These are phyloP conservation scores for Puffinus mauretanicus DNA, from an alignment of 2,113 vertebrate genomes.

Conservation along the genomic window DNA sequence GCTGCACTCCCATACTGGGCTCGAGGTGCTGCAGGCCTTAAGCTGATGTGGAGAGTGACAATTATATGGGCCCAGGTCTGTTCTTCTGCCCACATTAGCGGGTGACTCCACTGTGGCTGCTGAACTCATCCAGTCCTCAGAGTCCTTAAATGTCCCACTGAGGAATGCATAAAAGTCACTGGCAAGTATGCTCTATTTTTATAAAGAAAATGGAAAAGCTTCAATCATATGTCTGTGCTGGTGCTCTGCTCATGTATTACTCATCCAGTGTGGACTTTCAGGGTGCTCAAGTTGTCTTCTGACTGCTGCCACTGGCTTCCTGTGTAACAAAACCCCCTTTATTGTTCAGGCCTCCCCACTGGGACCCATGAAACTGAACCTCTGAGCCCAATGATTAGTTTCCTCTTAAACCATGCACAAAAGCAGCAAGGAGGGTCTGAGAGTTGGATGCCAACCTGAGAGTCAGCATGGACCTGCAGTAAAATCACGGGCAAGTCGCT, in stretches of 20 bases:
- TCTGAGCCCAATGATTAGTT: background rate
- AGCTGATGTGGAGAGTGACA: background rate
- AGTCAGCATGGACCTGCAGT: background rate
- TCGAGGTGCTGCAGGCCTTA: background rate
- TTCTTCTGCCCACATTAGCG: background rate
- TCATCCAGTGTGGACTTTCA: accelerated
- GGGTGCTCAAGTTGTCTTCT: background rate
- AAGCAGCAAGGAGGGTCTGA: background rate
- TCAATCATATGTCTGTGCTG: background rate
- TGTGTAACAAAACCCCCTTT: accelerated
- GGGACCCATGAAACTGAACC: background rate
- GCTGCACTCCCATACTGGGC: background rate
- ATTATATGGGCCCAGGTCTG: background rate
- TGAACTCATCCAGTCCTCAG: background rate
- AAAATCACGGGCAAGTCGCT: background rate
- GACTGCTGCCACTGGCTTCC: background rate
- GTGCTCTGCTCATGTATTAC: background rate
- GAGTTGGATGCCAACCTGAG: background rate
- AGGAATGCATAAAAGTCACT: background rate
- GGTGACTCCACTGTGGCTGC: background rate
- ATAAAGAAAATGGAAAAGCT: background rate
- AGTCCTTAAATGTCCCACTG: background rate
- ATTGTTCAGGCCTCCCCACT: background rate
- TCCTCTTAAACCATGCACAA: background rate
- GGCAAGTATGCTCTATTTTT: background rate